Conservation (phyloP, 2,113 vertebrate species). For the Argyrosomus japonicus region DNA sequence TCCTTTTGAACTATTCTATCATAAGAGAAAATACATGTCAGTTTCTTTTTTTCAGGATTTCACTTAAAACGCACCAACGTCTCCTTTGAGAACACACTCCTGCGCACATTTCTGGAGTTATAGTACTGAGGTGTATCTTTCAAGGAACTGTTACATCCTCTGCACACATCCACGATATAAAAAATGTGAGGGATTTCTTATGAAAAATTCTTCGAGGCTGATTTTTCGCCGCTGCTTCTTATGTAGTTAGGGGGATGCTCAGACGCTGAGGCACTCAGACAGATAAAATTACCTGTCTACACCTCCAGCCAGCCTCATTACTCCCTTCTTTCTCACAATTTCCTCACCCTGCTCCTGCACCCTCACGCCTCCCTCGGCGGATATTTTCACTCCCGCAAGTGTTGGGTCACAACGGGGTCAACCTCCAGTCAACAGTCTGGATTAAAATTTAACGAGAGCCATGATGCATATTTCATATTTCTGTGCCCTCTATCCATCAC, state of each 20-base stretch:
- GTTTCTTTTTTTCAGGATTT: constrained; percentile 28
- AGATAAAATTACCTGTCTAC: constrained; percentile 67
- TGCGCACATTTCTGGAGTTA: background rate
- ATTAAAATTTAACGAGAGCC: constrained; percentile 79
- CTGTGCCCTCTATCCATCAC: constrained; percentile 66
- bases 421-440: constrained; percentile 78
- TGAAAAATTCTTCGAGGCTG: constrained; percentile 8
- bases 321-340: constrained; percentile 60
- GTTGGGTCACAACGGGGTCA: constrained; percentile 77
- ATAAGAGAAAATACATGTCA: constrained; percentile 27
- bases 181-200: background rate
- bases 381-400: constrained; percentile 74
- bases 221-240: constrained; percentile 32
- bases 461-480: constrained; percentile 81
- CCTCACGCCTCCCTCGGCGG: constrained; percentile 41
- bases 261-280: constrained; percentile 65
- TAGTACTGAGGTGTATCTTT: constrained; percentile 18
- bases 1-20: constrained; percentile 52
- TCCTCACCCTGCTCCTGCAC: constrained; percentile 35
- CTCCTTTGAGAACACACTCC: background rate
- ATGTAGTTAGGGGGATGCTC: constrained; percentile 43
- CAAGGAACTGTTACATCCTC: background rate
- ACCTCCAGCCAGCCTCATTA: constrained; percentile 67
- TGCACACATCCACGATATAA: background rate
- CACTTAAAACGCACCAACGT: background rate